phyloP scores from a whole-genome alignment of 1,140 invertebrate genomes.

The Drosophila sturtevanti region DNA sequence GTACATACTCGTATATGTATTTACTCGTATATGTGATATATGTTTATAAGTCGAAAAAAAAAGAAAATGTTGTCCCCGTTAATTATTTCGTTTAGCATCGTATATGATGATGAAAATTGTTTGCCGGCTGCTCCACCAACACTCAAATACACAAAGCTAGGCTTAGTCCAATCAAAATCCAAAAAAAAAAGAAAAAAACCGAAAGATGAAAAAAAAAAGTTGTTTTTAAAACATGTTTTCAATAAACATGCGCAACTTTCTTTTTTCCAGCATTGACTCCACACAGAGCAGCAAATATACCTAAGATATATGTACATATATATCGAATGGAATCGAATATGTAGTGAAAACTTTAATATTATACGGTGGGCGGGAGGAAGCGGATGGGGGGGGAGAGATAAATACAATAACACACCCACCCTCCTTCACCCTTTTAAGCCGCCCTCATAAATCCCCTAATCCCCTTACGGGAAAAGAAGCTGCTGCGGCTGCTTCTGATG shows the following conservation, averaged over 20 bases:
- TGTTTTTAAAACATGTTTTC: slow-evolving; percentile 61
- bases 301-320: too few relatives aligned
- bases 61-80: neutral
- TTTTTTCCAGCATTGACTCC: slow-evolving; percentile 55
- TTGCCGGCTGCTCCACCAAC: slow-evolving; percentile 16
- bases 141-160: slow-evolving; percentile 28
- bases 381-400: slow-evolving; percentile 3
- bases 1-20: too few relatives aligned
- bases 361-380: too few relatives aligned
- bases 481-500: slow-evolving; percentile 10
- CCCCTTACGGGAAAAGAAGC: neutral
- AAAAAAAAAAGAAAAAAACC: neutral
- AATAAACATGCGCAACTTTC: slow-evolving; percentile 78
- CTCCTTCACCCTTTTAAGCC: neutral
- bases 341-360: slow-evolving; percentile 35
- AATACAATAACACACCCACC: neutral
- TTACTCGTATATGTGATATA: too few relatives aligned
- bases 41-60: too few relatives aligned
- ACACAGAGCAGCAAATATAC: slow-evolving; percentile 19
- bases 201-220: slow-evolving; percentile 14
- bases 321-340: slow-evolving; percentile 27
- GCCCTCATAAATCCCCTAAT: neutral
- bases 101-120: neutral
- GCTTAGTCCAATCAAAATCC: slow-evolving; percentile 9
- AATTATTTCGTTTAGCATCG: slow-evolving; percentile 19